These are phyloP conservation scores for Numenius phaeopus DNA, from an alignment of 2,797 vertebrate genomes.

Conservation along the genomic window DNA sequence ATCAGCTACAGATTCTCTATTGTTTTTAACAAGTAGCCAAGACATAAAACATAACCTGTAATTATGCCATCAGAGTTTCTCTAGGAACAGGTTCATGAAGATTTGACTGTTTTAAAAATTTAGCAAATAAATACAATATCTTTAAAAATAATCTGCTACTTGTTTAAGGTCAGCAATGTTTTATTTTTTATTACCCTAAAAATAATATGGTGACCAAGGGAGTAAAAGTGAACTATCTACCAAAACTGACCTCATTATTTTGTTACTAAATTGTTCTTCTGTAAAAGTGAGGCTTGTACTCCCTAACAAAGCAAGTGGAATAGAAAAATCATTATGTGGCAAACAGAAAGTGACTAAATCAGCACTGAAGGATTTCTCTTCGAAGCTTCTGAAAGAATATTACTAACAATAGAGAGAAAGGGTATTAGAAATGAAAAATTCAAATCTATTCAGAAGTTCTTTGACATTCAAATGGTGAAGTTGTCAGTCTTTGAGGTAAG, in stretches of 20 bases:
- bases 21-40: neutral
- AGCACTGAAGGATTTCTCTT: conserved; percentile 38
- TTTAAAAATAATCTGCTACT: neutral
- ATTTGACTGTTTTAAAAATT: neutral
- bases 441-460: conserved; percentile 42
- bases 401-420: conserved; percentile 30
- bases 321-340: conserved; percentile 21
- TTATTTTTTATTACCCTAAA: neutral
- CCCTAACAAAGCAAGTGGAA: neutral
- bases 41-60: neutral
- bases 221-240: neutral
- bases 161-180: neutral
- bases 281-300: neutral
- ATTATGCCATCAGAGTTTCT: neutral
- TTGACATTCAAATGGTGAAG: conserved; percentile 51
- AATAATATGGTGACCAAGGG: neutral
- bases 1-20: neutral
- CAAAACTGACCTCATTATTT: neutral
- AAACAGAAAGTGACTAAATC: conserved; percentile 40
- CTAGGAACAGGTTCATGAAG: neutral
- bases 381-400: conserved; percentile 2
- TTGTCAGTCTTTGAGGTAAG: conserved; percentile 29
- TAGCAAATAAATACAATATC: neutral
- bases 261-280: neutral
- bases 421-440: conserved; percentile 56